phyloP scores from a whole-genome alignment of 2,797 vertebrate species.

The Sparidentex hasta region DNA sequence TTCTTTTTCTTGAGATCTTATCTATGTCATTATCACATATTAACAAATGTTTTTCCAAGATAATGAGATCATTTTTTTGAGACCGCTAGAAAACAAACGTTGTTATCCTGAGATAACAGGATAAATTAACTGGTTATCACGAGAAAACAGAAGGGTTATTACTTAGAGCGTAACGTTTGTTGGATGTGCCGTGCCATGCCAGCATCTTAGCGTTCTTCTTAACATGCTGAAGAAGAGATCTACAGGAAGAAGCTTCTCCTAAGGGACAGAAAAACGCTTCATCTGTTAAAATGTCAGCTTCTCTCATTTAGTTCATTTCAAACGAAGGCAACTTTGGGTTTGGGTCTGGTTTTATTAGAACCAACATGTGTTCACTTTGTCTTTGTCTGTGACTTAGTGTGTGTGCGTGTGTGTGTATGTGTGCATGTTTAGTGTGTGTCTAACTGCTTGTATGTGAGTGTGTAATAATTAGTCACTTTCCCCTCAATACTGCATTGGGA shows the following conservation, averaged over 20 bases:
- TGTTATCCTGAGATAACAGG: too few relatives aligned
- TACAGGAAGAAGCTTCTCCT: slow-evolving; percentile 1
- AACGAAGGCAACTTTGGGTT: background rate
- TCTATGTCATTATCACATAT: too few relatives aligned
- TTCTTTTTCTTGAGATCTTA: too few relatives aligned
- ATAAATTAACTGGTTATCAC: too few relatives aligned
- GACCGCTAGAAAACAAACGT: too few relatives aligned
- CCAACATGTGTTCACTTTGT: slow-evolving; percentile 21
- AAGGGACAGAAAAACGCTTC: background rate
- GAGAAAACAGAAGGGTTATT: too few relatives aligned
- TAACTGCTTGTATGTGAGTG: slow-evolving; percentile 16
- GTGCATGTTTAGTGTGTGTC: slow-evolving; percentile 29
- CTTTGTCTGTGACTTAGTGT: slow-evolving; percentile 13
- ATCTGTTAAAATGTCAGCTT: slow-evolving; percentile 26
- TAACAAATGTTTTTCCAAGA: too few relatives aligned
- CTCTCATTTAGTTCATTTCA: slow-evolving; percentile 6
- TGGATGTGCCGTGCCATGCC: too few relatives aligned
- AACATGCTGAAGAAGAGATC: slow-evolving; percentile 29
- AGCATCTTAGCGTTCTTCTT: background rate
- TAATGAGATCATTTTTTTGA: too few relatives aligned
- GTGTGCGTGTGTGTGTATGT: slow-evolving; percentile 2
- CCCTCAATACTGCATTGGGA: slow-evolving; percentile 33
- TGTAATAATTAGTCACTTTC: slow-evolving; percentile 61
- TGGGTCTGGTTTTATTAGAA: slow-evolving; percentile 29
- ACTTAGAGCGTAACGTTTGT: too few relatives aligned